Evolutionary conservation across 2,113 vertebrate genomes (phyloP), one percentile per base, ranked within the genome.

Genomic region (Cairina moschata): DNA sequence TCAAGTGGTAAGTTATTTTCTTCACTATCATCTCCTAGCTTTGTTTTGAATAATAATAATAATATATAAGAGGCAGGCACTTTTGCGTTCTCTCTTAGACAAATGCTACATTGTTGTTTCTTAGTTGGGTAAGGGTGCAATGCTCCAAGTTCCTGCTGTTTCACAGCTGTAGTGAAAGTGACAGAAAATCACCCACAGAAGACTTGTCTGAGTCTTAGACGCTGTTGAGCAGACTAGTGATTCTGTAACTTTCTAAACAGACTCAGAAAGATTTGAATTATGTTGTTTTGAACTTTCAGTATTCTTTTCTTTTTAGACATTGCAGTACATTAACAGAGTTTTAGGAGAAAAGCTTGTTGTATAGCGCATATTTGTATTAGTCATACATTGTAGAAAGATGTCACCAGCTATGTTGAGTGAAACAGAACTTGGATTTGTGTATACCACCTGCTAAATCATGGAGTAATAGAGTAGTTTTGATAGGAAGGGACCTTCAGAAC

Each of bases 1-100:
- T 86, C 52, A 55, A 26, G 22, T 11, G 71, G 60, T 91, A 86
- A 93, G 90, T 74, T 93, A 71, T 75, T 85, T 91, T 79, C 40
- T 92, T 86, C 34, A n/a, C 7, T 52, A 52, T 9, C 52, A 94
- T 78, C 65, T 88, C 20, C 26, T 48, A 36, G 8, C 8, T 96
- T 73, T 94, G 42, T 29, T 46, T 75, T 89, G 90, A 86, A 94
- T 91, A 86, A 59, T 44, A 44, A 44, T 88, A 95, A 79, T 83
- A 84, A 38, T 72, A 7, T 1, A 1, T 34, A 13, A 65, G 34
- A 78, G 25, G 68, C 52, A 60, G 62, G 26, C 16, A 46, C 2
- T 77, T 90, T 65, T 2, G 0, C 38, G 71, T 71, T 13, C 15
- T 48, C 29, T 62, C 1, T 3, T 55, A 71, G 90, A 32, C 21